phyloP scores from a whole-genome alignment of 2,888 invertebrate genomes.

The Lepidocyrtoides sp. region DNA sequence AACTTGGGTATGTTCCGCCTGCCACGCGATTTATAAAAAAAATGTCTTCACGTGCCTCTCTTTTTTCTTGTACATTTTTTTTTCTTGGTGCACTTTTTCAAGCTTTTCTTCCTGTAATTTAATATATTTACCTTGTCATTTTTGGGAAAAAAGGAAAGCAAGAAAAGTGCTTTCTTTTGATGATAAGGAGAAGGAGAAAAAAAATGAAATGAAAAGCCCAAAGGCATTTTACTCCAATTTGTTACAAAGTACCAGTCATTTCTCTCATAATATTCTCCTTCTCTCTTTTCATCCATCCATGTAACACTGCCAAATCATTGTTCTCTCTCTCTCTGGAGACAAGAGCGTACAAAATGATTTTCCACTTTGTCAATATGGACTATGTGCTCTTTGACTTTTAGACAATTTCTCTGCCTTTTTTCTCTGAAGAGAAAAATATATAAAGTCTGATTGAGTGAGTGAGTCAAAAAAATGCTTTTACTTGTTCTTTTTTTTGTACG shows the following conservation, averaged over 20 bases:
- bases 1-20: no score
- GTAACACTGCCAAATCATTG: no score
- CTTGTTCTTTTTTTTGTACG: no score
- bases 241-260: constrained; percentile 5
- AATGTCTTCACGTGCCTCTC: constrained; percentile 1
- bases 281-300: background rate
- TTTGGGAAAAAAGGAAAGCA: background rate
- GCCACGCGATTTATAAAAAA: no score
- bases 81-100: background rate
- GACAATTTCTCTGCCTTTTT: background rate
- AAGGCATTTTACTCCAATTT: constrained; percentile 27
- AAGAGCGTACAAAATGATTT: background rate
- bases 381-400: background rate
- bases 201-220: constrained; percentile 16
- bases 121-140: constrained; percentile 48
- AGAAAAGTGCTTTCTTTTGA: background rate
- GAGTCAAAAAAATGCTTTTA: no score
- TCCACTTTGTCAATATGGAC: background rate
- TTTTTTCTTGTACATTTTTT: constrained; percentile 22
- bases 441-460: no score
- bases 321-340: constrained; percentile 8
- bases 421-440: constrained; percentile 6
- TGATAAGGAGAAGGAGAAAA: background rate
- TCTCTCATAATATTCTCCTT: no score
- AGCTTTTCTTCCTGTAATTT: background rate